phyloP scores from a whole-genome alignment of 2,113 vertebrate genomes.

The Pampusana beccarii region DNA sequence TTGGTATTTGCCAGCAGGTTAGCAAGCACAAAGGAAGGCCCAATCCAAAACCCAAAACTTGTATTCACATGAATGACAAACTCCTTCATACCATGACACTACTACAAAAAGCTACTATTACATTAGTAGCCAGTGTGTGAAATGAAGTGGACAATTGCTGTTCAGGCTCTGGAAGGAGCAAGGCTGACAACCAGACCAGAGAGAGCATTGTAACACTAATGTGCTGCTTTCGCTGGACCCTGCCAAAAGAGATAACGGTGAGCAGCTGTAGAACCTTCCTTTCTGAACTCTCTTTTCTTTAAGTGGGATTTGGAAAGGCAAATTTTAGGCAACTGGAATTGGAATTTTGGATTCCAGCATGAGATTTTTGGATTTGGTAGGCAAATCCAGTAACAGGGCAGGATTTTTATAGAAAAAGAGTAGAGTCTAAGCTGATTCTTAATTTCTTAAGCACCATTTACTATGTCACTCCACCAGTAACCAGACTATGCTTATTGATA shows the following conservation, averaged over 20 bases:
- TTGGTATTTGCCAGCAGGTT: not conserved
- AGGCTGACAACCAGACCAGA: fast-evolving
- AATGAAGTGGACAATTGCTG: fast-evolving
- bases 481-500: not conserved
- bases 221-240: not conserved
- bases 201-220: not conserved
- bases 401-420: not conserved
- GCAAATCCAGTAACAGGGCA: not conserved
- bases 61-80: not conserved
- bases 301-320: not conserved
- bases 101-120: not conserved
- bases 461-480: not conserved
- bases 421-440: not conserved
- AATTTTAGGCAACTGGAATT: not conserved
- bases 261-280: not conserved
- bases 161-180: not conserved
- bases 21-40: not conserved
- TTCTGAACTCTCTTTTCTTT: not conserved
- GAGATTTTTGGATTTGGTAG: not conserved
- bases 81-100: not conserved
- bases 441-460: not conserved
- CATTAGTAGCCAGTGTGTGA: not conserved
- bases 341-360: not conserved
- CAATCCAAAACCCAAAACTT: not conserved
- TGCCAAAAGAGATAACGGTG: not conserved